Evolutionary conservation across 2,888 invertebrate genomes (phyloP).

Genomic region (Amblyjoppa fuscipennis): DNA sequence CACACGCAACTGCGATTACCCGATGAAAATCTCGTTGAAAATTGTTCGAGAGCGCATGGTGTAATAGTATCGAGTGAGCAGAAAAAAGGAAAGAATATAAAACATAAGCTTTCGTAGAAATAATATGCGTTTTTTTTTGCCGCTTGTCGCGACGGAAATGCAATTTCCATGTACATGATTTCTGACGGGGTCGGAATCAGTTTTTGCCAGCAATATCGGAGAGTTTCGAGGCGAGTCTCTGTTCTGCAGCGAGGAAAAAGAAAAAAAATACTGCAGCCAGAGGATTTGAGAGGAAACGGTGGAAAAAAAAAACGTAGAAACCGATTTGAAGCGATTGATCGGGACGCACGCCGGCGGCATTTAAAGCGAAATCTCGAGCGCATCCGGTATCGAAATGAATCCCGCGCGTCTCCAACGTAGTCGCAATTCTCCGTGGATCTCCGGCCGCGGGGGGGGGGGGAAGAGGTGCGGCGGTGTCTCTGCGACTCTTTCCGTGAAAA

Average conservation of each 20-base stretch:
- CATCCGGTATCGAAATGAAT: slow-evolving; percentile 67
- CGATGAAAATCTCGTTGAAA: slow-evolving; percentile 34
- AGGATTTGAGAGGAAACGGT: slow-evolving; percentile 21
- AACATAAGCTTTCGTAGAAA: neutral
- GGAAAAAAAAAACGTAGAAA: slow-evolving; percentile 24
- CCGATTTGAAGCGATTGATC: slow-evolving; percentile 64
- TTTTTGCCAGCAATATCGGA: slow-evolving; percentile 13
- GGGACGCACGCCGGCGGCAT: slow-evolving; percentile 70
- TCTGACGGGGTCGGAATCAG: slow-evolving; percentile 42
- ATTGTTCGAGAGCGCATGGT: neutral
- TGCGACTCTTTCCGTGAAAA: slow-evolving; percentile 14
- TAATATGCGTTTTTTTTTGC: slow-evolving; percentile 2
- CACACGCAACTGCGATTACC: slow-evolving; percentile 54
- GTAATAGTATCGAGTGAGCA: neutral
- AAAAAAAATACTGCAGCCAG: slow-evolving; percentile 9
- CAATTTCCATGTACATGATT: slow-evolving; percentile 22
- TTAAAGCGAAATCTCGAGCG: slow-evolving; percentile 68
- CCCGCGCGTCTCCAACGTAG: slow-evolving; percentile 49
- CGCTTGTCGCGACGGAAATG: slow-evolving; percentile 3
- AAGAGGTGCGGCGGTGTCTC: neutral
- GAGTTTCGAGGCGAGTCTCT: slow-evolving; percentile 4
- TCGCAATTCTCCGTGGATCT: slow-evolving; percentile 42
- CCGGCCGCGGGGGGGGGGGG: neutral
- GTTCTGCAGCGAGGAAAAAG: neutral
- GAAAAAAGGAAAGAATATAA: neutral